Evolutionary conservation across 2,113 vertebrate species (phyloP).

Genomic region (Pristiophorus japonicus): DNA sequence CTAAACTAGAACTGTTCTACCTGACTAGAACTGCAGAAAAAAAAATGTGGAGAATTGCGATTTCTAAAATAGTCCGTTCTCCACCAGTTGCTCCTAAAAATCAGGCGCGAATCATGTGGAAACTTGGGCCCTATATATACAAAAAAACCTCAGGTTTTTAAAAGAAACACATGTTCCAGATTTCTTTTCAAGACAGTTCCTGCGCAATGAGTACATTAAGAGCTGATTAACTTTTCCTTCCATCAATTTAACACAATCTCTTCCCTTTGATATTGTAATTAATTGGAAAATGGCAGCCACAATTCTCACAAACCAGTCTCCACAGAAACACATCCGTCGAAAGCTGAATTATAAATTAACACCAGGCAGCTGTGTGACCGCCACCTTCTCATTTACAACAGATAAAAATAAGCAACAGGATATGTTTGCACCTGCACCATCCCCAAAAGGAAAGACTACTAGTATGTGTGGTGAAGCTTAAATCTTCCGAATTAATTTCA

Average conservation of each 20-base stretch:
- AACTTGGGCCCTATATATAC: no score
- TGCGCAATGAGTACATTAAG: not conserved
- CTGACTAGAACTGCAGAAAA: no score
- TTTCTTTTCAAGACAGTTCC: not conserved
- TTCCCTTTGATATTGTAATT: not conserved
- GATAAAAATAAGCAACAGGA: not conserved
- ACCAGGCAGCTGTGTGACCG: not conserved
- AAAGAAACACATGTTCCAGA: not conserved
- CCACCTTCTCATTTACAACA: not conserved
- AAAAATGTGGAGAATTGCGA: no score
- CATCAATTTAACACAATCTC: not conserved
- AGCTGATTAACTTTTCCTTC: not conserved
- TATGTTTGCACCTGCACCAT: not conserved
- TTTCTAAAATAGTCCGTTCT: no score
- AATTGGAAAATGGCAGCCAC: not conserved
- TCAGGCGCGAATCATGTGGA: no score
- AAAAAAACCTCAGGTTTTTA: no score
- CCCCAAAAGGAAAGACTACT: not conserved
- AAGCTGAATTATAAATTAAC: not conserved
- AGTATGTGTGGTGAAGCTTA: not conserved
- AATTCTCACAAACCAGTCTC: not conserved
- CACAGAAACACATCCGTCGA: not conserved
- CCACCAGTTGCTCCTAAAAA: no score
- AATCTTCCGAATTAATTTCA: not conserved
- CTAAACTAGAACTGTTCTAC: no score